Percentiles rank a stretch among this genome's conserved stretches.
Conservation (phyloP, 2,888 invertebrate species). For the Pristionchus exspectatus region DNA sequence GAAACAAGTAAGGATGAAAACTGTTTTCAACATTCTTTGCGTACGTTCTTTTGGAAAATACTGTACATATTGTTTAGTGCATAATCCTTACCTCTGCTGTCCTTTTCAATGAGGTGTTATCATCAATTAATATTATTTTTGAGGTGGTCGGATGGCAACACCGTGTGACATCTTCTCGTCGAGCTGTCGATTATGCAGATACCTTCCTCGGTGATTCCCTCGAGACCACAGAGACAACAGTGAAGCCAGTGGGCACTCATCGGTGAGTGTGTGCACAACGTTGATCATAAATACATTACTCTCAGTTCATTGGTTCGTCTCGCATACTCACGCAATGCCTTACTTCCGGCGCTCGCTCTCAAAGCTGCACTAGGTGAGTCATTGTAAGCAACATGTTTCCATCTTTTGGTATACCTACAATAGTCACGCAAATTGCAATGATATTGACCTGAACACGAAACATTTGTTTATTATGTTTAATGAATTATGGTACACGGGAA, state of each 20-base stretch:
- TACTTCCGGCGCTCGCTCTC: conserved; percentile 67
- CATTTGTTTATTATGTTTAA: too few relatives aligned
- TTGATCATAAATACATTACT: neutral
- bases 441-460: too few relatives aligned
- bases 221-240: neutral
- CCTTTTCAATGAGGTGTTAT: too few relatives aligned
- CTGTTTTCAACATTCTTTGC: too few relatives aligned
- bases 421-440: neutral
- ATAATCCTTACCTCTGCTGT: too few relatives aligned
- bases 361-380: conserved; percentile 69
- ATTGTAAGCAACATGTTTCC: neutral
- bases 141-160: conserved; percentile 63
- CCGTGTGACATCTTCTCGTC: neutral
- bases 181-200: conserved; percentile 6
- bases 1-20: too few relatives aligned
- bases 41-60: too few relatives aligned
- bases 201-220: neutral
- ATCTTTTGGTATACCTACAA: neutral
- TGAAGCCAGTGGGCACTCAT: conserved; percentile 37
- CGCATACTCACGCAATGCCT: conserved; percentile 72
- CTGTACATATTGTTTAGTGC: too few relatives aligned
- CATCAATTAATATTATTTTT: neutral
- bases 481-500: too few relatives aligned
- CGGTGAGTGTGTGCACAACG: neutral
- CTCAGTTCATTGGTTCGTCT: conserved; percentile 62